phyloP scores from a whole-genome alignment of 2,113 vertebrate species.

The Agapornis roseicollis region DNA sequence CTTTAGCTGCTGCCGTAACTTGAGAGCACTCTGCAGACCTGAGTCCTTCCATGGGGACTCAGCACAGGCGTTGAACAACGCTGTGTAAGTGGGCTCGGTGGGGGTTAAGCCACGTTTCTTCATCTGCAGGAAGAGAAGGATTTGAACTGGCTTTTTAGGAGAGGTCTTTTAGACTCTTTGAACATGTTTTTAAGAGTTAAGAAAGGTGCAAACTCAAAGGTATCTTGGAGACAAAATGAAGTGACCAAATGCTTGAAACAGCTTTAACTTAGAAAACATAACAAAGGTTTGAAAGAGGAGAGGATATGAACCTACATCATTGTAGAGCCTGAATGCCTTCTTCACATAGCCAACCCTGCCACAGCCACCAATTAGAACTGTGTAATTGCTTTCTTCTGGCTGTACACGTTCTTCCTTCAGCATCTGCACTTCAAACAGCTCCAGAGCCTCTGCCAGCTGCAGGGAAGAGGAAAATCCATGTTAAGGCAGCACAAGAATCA shows the following conservation, averaged over 20 bases:
- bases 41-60: constrained; percentile 84
- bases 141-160: background rate
- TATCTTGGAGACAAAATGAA: background rate
- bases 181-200: background rate
- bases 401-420: constrained; percentile 82
- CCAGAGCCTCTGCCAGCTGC: constrained; percentile 87
- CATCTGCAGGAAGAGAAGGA: constrained; percentile 77
- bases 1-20: constrained; percentile 82
- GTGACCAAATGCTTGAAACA: background rate
- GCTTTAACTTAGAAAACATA: background rate
- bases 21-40: constrained; percentile 84
- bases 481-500: background rate
- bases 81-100: constrained; percentile 87
- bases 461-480: background rate
- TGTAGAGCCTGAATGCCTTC: constrained; percentile 91
- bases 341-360: constrained; percentile 88
- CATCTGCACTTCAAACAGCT: constrained; percentile 89
- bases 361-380: constrained; percentile 90
- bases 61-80: constrained; percentile 92
- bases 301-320: constrained; percentile 76
- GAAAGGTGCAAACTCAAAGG: background rate
- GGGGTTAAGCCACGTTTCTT: constrained; percentile 88
- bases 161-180: background rate
- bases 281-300: background rate
- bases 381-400: constrained; percentile 90